Conservation (phyloP, 2,113 vertebrate species). For the Boleophthalmus pectinirostris region DNA sequence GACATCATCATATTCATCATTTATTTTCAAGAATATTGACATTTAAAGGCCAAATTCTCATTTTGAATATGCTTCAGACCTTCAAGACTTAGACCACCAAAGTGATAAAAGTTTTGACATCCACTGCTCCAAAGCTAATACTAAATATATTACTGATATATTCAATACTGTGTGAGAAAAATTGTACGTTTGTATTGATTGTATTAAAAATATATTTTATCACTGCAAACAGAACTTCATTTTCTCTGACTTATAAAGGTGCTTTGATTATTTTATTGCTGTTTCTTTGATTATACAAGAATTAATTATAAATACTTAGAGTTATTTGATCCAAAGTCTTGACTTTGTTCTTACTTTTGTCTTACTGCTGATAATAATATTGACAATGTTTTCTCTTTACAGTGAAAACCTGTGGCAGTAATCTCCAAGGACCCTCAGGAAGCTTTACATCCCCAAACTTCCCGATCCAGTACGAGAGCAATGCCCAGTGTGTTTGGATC, state of each 20-base stretch:
- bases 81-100: too few relatives aligned
- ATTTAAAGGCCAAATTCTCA: too few relatives aligned
- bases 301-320: not conserved
- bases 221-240: too few relatives aligned
- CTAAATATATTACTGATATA: not conserved
- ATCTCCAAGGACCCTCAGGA: constrained; percentile 80
- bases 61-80: too few relatives aligned
- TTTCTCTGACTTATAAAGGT: not conserved
- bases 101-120: too few relatives aligned
- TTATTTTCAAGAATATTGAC: too few relatives aligned
- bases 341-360: constrained; percentile 15
- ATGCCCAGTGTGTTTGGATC: constrained; percentile 84
- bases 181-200: too few relatives aligned
- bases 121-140: too few relatives aligned
- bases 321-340: not conserved
- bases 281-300: too few relatives aligned
- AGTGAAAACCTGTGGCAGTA: constrained; percentile 84
- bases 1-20: too few relatives aligned
- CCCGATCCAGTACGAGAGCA: constrained; percentile 83
- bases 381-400: constrained; percentile 32
- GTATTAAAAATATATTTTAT: too few relatives aligned
- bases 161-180: not conserved
- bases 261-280: not conserved
- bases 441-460: constrained; percentile 82
- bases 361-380: constrained; percentile 12